A percentile compares a stretch with the other conserved stretches of the same genome.
Conservation (phyloP, 1,140 invertebrate species). For the Drosophila pseudoobscura region DNA sequence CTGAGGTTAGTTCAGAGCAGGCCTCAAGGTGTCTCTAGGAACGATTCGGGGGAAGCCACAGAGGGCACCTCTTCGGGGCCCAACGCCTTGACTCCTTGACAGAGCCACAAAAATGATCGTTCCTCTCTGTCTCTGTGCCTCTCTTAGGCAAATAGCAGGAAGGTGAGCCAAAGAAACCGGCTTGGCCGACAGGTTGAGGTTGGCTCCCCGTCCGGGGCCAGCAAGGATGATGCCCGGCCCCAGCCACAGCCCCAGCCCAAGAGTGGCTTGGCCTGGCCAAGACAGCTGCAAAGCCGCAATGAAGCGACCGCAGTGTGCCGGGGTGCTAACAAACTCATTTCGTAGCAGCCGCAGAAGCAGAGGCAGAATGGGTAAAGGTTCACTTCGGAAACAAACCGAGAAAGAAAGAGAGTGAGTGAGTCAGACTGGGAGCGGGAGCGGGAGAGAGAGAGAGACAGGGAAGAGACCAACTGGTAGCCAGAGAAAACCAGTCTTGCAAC, state of each 20-base stretch:
- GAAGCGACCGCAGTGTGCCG: constrained; percentile 24
- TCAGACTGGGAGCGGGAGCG: constrained; percentile 22
- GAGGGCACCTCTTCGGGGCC: constrained; percentile 1
- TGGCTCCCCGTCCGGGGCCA: neutral
- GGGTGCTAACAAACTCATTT: constrained; percentile 49
- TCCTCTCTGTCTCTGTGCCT: neutral
- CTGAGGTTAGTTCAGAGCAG: constrained; percentile 64
- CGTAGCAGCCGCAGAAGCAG: constrained; percentile 10
- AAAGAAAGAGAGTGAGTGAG: constrained; percentile 16
- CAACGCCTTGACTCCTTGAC: constrained; percentile 26
- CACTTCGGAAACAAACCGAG: constrained; percentile 31
- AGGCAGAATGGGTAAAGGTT: constrained; percentile 47
- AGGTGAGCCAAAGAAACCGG: constrained; percentile 24
- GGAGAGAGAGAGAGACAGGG: constrained; percentile 7
- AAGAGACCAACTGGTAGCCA: constrained; percentile 24
- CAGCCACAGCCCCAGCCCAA: neutral
- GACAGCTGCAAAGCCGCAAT: constrained; percentile 51
- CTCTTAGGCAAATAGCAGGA: neutral
- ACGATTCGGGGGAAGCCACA: constrained; percentile 26
- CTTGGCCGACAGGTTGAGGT: constrained; percentile 26
- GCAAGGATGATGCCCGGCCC: constrained; percentile 32
- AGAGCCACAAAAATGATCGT: constrained; percentile 14
- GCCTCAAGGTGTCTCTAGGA: constrained; percentile 41
- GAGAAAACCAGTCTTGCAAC: constrained; percentile 67
- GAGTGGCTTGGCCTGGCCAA: constrained; percentile 22